Conservation (phyloP, 1,140 invertebrate species). For the Mesaphorura yosii region DNA sequence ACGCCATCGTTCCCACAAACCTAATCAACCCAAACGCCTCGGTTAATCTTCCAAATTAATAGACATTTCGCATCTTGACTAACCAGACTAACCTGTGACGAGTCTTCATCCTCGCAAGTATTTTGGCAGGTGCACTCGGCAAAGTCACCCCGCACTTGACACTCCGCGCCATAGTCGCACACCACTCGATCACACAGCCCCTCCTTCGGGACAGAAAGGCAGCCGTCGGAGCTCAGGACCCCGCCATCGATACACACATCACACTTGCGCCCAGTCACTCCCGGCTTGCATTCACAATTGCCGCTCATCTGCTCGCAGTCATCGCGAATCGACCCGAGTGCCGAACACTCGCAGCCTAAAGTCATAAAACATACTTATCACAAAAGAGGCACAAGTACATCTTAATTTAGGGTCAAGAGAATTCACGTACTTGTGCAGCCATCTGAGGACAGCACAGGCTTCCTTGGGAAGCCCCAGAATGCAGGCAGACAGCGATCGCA, state of each 20-base stretch:
- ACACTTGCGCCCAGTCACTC: slow-evolving; percentile 63
- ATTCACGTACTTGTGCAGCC: slow-evolving; percentile 72
- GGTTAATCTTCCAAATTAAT: not conserved
- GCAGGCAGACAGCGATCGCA: slow-evolving; percentile 82
- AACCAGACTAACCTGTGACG: not conserved
- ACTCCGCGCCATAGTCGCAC: slow-evolving; percentile 70
- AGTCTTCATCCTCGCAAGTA: slow-evolving; percentile 1
- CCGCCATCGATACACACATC: slow-evolving; percentile 66
- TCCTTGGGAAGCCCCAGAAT: slow-evolving; percentile 78
- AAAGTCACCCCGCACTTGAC: slow-evolving; percentile 54
- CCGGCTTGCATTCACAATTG: slow-evolving; percentile 60
- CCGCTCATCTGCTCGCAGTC: slow-evolving; percentile 79
- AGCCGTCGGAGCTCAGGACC: slow-evolving; percentile 54
- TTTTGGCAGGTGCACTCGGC: slow-evolving; percentile 49
- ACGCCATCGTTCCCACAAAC: slow-evolving; percentile 69
- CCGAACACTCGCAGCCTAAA: slow-evolving; percentile 63
- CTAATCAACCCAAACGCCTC: slow-evolving; percentile 35
- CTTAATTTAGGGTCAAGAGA: not conserved
- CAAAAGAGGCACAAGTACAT: not conserved
- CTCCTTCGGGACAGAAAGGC: slow-evolving; percentile 64
- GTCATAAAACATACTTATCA: slow-evolving; percentile 24
- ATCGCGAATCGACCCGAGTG: slow-evolving; percentile 59
- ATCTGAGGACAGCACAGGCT: slow-evolving; percentile 54
- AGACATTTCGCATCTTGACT: not conserved
- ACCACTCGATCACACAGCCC: slow-evolving; percentile 56